phyloP scores from a whole-genome alignment of 2,888 invertebrate genomes.

The Epistrophella euchroma region DNA sequence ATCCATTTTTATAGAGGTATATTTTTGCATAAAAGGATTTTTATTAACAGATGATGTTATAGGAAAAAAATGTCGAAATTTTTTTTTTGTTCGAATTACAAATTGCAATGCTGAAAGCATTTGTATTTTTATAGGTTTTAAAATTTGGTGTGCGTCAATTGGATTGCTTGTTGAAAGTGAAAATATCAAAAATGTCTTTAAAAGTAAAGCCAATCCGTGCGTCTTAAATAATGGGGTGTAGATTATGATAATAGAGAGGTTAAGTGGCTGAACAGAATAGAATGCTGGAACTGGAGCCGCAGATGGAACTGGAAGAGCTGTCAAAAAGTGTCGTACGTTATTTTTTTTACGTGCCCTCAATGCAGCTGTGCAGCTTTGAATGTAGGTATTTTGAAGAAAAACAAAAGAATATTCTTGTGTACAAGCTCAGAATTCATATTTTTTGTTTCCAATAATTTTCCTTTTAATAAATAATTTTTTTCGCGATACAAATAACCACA shows the following conservation, averaged over 20 bases:
- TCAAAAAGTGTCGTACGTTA: too few relatives aligned
- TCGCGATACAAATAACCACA: too few relatives aligned
- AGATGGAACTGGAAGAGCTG: too few relatives aligned
- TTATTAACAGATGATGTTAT: constrained; percentile 32
- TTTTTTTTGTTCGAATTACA: background rate
- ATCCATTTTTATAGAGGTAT: constrained; percentile 1
- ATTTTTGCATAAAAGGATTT: constrained; percentile 2
- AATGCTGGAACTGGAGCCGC: too few relatives aligned
- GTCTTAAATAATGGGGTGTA: background rate
- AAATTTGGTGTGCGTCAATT: background rate
- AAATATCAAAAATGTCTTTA: background rate
- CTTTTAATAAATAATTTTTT: too few relatives aligned
- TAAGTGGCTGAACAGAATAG: too few relatives aligned
- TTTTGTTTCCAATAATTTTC: too few relatives aligned
- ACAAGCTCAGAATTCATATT: too few relatives aligned
- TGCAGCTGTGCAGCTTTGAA: too few relatives aligned
- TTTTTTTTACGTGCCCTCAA: too few relatives aligned
- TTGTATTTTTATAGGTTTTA: constrained; percentile 14
- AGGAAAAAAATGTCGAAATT: constrained; percentile 2
- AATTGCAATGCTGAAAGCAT: constrained; percentile 13
- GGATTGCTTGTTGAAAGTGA: constrained; percentile 20
- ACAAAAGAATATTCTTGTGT: too few relatives aligned
- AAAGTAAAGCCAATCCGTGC: background rate
- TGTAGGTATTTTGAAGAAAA: too few relatives aligned
- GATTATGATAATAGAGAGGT: background rate